These are phyloP conservation scores for Discoglossus pictus DNA, from an alignment of 2,797 vertebrate species.

Conservation along the genomic window DNA sequence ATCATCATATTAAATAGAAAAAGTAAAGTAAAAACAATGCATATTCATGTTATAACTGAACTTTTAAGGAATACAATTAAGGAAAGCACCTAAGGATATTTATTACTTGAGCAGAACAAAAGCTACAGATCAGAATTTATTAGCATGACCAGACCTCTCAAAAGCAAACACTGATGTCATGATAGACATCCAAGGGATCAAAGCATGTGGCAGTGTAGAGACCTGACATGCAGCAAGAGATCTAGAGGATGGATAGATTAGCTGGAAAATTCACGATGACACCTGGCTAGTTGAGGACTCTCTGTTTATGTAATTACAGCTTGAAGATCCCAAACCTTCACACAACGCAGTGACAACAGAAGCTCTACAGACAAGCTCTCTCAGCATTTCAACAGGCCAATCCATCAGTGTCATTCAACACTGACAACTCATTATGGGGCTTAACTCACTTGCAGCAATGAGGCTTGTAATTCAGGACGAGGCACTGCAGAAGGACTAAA, in stretches of 20 bases:
- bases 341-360: constrained; percentile 59
- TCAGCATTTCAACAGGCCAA: constrained; percentile 57
- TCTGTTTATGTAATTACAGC: constrained; percentile 88
- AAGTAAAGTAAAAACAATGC: constrained; percentile 11
- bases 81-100: background rate
- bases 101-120: constrained; percentile 60
- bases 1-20: no score
- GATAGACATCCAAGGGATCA: constrained; percentile 80
- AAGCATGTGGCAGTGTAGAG: constrained; percentile 84
- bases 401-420: constrained; percentile 65
- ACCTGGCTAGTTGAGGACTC: constrained; percentile 67
- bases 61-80: background rate
- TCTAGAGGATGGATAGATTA: constrained; percentile 71
- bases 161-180: constrained; percentile 73
- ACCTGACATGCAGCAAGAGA: constrained; percentile 73
- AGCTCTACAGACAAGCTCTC: constrained; percentile 49
- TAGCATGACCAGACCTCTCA: constrained; percentile 70
- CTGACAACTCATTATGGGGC: constrained; percentile 60
- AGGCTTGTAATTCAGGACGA: constrained; percentile 50
- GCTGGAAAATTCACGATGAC: constrained; percentile 77
- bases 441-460: constrained; percentile 53
- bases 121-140: constrained; percentile 82
- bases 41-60: background rate
- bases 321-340: constrained; percentile 58
- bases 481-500: constrained; percentile 3